Percentiles rank a stretch among this genome's conserved stretches.
Evolutionary conservation across 2,113 vertebrate species (phyloP).

Genomic region (Emydocephalus ijimae): DNA sequence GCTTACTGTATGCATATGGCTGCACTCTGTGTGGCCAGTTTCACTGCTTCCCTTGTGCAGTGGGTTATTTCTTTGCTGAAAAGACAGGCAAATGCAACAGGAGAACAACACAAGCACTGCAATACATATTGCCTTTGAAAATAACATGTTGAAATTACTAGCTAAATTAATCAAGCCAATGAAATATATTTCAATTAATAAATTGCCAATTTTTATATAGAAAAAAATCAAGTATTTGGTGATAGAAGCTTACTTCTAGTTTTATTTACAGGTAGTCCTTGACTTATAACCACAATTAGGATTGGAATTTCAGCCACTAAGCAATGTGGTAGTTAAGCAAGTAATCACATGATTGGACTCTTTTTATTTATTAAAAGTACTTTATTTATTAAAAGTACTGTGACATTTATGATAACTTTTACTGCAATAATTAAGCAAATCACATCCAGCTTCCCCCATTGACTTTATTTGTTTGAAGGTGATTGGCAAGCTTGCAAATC

Average conservation of each 20-base stretch:
- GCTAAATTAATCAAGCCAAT: not conserved
- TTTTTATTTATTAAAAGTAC: not conserved
- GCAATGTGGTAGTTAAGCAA: not conserved
- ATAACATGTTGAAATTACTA: slow-evolving; percentile 2
- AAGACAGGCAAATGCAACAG: slow-evolving; percentile 30
- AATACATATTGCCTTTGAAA: slow-evolving; percentile 26
- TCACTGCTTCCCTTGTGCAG: slow-evolving; percentile 31
- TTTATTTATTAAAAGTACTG: not conserved
- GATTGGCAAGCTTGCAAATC: not conserved
- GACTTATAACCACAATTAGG: not conserved
- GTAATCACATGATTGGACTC: not conserved
- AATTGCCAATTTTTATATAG: not conserved
- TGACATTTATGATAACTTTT: not conserved
- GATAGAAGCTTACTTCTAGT: not conserved
- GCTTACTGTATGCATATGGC: slow-evolving; percentile 34
- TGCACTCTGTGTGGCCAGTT: slow-evolving; percentile 29
- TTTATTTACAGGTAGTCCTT: not conserved
- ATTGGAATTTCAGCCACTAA: not conserved
- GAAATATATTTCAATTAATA: not conserved
- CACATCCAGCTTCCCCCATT: not conserved
- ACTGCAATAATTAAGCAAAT: not conserved
- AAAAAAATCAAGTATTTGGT: not conserved
- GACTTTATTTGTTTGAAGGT: not conserved
- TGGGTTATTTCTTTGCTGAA: slow-evolving; percentile 36
- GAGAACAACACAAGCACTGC: slow-evolving; percentile 31